A percentile compares a stretch with the other conserved stretches of the same genome.
These are phyloP conservation scores for Lucilia cuprina DNA, from an alignment of 1,140 invertebrate species.

Conservation along the genomic window DNA sequence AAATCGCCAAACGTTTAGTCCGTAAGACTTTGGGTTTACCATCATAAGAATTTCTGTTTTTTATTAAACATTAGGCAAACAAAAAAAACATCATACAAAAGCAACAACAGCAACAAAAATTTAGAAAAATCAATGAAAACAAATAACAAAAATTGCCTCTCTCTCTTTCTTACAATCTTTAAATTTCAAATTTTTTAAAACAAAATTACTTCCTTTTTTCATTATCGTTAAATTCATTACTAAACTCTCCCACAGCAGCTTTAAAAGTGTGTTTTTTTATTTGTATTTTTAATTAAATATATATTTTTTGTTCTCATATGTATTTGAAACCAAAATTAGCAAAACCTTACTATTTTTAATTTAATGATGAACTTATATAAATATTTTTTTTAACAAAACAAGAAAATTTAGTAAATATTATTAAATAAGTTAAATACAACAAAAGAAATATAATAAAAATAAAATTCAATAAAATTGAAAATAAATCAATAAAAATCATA, in stretches of 20 bases:
- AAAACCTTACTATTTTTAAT: too few species aligned
- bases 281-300: neutral
- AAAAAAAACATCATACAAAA: neutral
- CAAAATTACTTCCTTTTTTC: too few species aligned
- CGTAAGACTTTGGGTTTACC: conserved; percentile 86
- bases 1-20: conserved; percentile 90
- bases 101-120: neutral
- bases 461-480: neutral
- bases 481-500: neutral
- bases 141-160: neutral
- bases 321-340: neutral
- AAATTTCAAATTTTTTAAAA: too few species aligned
- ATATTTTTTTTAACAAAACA: too few species aligned
- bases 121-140: neutral
- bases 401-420: neutral
- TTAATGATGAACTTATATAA: too few species aligned
- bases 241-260: neutral
- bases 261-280: neutral
- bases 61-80: neutral
- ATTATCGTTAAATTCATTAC: neutral
- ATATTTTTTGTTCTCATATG: neutral
- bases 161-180: neutral
- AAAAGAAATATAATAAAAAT: neutral
- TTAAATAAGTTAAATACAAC: neutral
- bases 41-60: conserved; percentile 44